Percentiles rank a stretch among this genome's conserved stretches.
These are phyloP conservation scores for Plemyria rubiginata DNA, from an alignment of 2,888 invertebrate genomes.

Conservation along the genomic window DNA sequence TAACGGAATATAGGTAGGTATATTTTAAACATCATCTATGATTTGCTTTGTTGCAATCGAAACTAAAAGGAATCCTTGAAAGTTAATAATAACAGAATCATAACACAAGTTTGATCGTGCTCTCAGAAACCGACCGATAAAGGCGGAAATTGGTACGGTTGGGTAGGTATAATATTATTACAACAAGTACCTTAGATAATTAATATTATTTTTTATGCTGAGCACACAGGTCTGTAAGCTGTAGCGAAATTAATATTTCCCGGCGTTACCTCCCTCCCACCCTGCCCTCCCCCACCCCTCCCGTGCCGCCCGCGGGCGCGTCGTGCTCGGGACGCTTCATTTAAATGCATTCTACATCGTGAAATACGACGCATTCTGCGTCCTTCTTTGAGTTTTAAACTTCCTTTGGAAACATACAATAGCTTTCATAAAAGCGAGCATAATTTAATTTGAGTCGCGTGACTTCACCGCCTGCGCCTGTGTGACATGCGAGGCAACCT, in stretches of 20 bases:
- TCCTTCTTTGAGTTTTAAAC: slow-evolving; percentile 24
- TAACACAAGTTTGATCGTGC: too few relatives aligned
- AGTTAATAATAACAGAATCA: too few relatives aligned
- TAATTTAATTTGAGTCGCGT: slow-evolving; percentile 22
- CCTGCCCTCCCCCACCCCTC: too few relatives aligned
- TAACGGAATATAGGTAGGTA: background rate
- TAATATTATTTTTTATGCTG: slow-evolving; percentile 9
- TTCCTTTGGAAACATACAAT: slow-evolving; percentile 26
- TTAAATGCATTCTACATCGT: slow-evolving; percentile 28
- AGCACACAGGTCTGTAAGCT: slow-evolving; percentile 9
- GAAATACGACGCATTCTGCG: slow-evolving; percentile 29
- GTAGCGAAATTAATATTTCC: slow-evolving; percentile 20
- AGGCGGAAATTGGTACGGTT: slow-evolving; percentile 2
- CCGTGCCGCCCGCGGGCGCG: slow-evolving; percentile 18
- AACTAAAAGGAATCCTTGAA: too few relatives aligned
- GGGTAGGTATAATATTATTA: too few relatives aligned
- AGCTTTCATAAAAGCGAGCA: slow-evolving; percentile 12
- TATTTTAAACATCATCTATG: background rate
- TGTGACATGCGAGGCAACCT: slow-evolving; percentile 23
- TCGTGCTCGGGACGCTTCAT: slow-evolving; percentile 25
- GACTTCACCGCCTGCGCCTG: slow-evolving; percentile 15
- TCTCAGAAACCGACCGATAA: too few relatives aligned
- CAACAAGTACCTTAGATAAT: background rate
- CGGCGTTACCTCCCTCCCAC: slow-evolving; percentile 17
- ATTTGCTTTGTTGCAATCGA: too few relatives aligned